These are phyloP conservation scores for Andinoacara biseriatus DNA, from an alignment of 2,113 vertebrate species.

Conservation along the genomic window DNA sequence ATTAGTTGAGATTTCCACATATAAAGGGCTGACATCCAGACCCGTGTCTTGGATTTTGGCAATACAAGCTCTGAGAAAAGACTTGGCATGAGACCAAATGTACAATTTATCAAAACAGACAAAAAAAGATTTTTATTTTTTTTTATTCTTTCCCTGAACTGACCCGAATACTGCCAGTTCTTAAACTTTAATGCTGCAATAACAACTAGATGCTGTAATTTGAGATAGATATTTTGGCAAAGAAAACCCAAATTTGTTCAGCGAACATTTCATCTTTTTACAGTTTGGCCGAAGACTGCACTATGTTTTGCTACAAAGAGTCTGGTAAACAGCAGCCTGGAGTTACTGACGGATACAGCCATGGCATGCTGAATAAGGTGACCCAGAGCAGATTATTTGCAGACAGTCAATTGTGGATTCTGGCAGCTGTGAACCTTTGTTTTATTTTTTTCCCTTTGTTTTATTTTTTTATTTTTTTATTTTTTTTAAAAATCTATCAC, in stretches of 20 bases:
- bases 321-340: conserved; percentile 3
- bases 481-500: conserved; percentile 7
- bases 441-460: not conserved
- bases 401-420: conserved; percentile 47
- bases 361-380: conserved; percentile 34
- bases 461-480: not conserved
- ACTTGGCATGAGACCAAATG: not conserved
- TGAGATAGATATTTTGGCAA: not conserved
- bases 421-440: conserved; percentile 24
- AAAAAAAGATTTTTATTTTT: too few relatives aligned
- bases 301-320: not conserved
- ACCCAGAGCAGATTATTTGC: conserved; percentile 56
- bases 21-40: not conserved
- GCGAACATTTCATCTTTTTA: not conserved
- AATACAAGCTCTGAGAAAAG: conserved; percentile 1
- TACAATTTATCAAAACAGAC: not conserved
- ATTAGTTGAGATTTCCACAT: too few relatives aligned
- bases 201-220: not conserved
- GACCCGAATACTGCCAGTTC: not conserved
- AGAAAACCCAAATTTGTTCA: not conserved
- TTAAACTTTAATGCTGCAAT: not conserved
- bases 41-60: not conserved
- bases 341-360: not conserved
- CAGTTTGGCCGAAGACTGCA: conserved; percentile 1
- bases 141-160: not conserved